Conservation (phyloP, 2,797 vertebrate genomes). For the Sarcophilus harrisii region DNA sequence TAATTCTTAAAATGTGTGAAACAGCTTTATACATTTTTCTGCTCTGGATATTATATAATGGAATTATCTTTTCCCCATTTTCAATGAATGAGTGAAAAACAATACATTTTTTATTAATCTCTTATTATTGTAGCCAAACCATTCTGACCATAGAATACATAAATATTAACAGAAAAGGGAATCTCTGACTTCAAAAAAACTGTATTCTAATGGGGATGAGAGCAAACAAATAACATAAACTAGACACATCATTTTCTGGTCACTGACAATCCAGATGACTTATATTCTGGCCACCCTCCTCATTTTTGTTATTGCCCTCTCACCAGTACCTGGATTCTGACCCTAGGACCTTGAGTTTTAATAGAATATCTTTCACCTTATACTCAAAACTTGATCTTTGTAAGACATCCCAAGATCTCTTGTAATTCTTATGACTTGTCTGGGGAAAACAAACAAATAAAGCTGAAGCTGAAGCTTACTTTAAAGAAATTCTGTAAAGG, state of each 20-base stretch:
- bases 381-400: neutral
- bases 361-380: neutral
- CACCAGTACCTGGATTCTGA: neutral
- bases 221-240: neutral
- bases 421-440: neutral
- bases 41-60: neutral
- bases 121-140: neutral
- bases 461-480: neutral
- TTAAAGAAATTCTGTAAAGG: neutral
- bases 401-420: neutral
- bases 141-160: neutral
- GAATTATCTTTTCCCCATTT: neutral
- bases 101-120: neutral
- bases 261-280: neutral
- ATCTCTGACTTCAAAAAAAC: neutral
- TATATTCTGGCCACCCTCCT: neutral
- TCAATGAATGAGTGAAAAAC: neutral
- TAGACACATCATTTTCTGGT: neutral
- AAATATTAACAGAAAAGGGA: neutral
- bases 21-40: neutral
- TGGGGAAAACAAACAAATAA: neutral
- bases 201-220: neutral
- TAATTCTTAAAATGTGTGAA: neutral
- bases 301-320: neutral
- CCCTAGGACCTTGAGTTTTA: neutral